These are phyloP conservation scores for Ylistrum balloti DNA, from an alignment of 1,140 invertebrate genomes.

Conservation along the genomic window DNA sequence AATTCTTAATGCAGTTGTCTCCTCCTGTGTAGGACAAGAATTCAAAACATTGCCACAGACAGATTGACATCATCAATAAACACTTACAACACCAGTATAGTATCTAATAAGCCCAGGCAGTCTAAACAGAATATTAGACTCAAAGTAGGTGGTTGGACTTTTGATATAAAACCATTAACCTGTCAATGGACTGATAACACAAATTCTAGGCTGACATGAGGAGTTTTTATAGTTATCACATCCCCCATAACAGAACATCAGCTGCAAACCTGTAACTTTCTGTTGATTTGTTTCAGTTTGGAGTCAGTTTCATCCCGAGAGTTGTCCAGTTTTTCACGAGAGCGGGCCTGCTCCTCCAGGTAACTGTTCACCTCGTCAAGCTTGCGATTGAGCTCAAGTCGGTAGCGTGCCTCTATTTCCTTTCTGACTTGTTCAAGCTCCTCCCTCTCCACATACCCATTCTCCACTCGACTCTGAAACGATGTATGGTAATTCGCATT, in stretches of 20 bases:
- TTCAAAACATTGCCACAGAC: neutral
- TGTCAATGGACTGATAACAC: too few relatives aligned
- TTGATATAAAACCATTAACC: too few relatives aligned
- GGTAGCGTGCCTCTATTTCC: conserved; percentile 75
- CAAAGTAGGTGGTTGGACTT: too few relatives aligned
- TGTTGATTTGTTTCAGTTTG: conserved; percentile 69
- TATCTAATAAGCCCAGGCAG: too few relatives aligned
- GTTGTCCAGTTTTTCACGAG: conserved; percentile 74
- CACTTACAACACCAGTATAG: too few relatives aligned
- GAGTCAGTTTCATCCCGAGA: conserved; percentile 74
- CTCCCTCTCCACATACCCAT: conserved; percentile 64
- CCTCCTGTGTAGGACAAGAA: conserved; percentile 70
- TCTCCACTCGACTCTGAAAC: conserved; percentile 64
- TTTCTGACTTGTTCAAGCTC: conserved; percentile 65
- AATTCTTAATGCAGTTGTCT: conserved; percentile 70
- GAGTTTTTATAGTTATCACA: neutral
- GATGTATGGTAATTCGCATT: neutral
- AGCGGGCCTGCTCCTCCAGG: conserved; percentile 77
- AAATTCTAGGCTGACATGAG: too few relatives aligned
- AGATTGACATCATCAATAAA: neutral
- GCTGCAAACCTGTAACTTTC: conserved; percentile 70
- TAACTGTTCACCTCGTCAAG: conserved; percentile 79
- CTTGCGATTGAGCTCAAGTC: conserved; percentile 79
- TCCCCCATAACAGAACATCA: neutral
- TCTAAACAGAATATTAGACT: too few relatives aligned